A percentile compares a stretch with the other conserved stretches of the same genome.
Evolutionary conservation across 2,888 invertebrate species (phyloP).

Genomic region (Apotomis turbidana): DNA sequence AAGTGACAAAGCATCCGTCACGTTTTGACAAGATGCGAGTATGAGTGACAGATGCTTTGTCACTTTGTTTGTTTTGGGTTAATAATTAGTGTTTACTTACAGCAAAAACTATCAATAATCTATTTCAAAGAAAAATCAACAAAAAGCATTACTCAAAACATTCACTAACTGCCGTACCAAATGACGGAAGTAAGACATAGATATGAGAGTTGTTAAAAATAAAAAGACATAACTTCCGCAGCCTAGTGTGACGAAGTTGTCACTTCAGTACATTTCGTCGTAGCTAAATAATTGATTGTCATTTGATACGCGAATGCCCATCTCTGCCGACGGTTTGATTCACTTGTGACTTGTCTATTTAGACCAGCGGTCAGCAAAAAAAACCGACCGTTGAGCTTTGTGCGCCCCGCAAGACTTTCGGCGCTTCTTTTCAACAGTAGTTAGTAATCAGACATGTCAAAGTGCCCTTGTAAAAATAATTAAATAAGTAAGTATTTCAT

Average conservation of each 20-base stretch:
- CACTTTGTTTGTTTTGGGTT: no score
- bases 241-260: slow-evolving; percentile 53
- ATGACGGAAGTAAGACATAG: slow-evolving; percentile 39
- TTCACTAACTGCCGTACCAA: slow-evolving; percentile 10
- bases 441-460: no score
- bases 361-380: not conserved
- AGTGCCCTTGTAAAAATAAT: no score
- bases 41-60: no score
- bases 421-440: no score
- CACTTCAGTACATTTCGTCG: slow-evolving; percentile 52
- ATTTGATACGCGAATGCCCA: slow-evolving; percentile 61
- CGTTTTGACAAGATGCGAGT: no score
- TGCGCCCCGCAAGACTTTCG: no score
- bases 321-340: slow-evolving; percentile 43
- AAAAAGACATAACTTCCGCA: slow-evolving; percentile 46
- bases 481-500: no score
- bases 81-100: not conserved
- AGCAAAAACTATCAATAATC: not conserved
- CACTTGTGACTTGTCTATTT: slow-evolving; percentile 3
- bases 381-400: not conserved
- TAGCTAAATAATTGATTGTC: slow-evolving; percentile 64
- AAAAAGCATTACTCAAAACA: slow-evolving; percentile 3
- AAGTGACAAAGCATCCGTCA: no score
- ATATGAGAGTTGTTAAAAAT: slow-evolving; percentile 27
- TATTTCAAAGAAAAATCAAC: not conserved